phyloP scores from a whole-genome alignment of 2,113 vertebrate species.

The Takifugu flavidus region DNA sequence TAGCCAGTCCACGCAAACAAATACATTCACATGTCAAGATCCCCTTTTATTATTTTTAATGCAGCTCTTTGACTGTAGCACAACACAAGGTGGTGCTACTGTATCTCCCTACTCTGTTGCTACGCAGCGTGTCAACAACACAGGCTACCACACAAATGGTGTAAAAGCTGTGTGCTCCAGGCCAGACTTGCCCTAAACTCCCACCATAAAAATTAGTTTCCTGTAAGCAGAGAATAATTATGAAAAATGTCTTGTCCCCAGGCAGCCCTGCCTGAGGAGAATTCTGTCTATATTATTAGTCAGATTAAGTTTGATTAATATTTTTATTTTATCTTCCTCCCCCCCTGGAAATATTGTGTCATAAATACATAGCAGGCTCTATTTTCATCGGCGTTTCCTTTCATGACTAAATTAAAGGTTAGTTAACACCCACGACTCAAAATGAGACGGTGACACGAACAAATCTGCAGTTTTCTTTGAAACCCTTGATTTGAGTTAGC shows the following conservation, averaged over 20 bases:
- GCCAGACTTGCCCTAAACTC: conserved; percentile 42
- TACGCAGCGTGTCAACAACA: conserved; percentile 5
- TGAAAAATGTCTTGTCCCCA: background rate
- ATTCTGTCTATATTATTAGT: conserved; percentile 10
- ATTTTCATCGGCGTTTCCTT: conserved; percentile 48
- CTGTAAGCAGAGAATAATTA: conserved; percentile 29
- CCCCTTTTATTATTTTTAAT: background rate
- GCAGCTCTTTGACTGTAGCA: conserved; percentile 46
- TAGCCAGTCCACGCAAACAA: too few species aligned
- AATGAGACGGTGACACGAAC: conserved; percentile 57
- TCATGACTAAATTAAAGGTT: conserved; percentile 52
- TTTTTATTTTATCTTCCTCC: conserved; percentile 23
- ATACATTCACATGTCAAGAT: background rate
- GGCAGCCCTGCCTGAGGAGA: background rate
- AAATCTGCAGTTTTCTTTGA: conserved; percentile 54
- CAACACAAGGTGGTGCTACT: conserved; percentile 71
- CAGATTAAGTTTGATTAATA: conserved; percentile 8
- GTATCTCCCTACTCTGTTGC: conserved; percentile 49
- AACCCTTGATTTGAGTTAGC: conserved; percentile 67
- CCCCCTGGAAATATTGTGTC: conserved; percentile 20
- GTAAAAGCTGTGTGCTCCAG: conserved; percentile 42
- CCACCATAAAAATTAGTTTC: conserved; percentile 28
- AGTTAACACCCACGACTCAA: conserved; percentile 36
- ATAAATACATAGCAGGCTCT: conserved; percentile 12
- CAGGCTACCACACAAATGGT: conserved; percentile 29